Conservation (phyloP, 2,888 invertebrate species). For the Seira ritae region DNA sequence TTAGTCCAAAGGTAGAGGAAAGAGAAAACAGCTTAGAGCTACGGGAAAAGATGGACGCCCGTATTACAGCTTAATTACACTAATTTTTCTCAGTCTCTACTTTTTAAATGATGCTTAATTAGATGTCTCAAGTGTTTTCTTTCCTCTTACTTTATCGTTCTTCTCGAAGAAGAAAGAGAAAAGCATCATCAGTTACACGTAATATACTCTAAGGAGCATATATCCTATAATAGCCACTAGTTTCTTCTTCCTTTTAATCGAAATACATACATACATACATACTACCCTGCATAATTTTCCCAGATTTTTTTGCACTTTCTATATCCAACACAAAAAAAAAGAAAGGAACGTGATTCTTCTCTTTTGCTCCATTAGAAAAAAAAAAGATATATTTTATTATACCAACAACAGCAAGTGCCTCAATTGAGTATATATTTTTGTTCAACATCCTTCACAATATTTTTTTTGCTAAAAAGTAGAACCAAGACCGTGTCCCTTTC, state of each 20-base stretch:
- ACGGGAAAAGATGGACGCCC: slow-evolving; percentile 51
- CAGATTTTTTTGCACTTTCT: slow-evolving; percentile 2
- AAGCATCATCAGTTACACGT: too few species aligned
- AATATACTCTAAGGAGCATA: not conserved
- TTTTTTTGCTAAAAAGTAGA: not conserved
- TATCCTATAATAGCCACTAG: too few species aligned
- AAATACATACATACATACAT: not conserved
- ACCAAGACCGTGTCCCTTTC: not conserved
- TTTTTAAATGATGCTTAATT: slow-evolving; percentile 65
- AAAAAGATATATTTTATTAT: not conserved
- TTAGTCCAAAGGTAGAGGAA: not conserved
- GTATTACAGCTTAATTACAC: slow-evolving; percentile 63
- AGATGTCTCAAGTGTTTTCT: slow-evolving; percentile 62
- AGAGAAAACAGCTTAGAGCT: not conserved
- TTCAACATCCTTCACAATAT: not conserved
- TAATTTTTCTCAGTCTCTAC: slow-evolving; percentile 62
- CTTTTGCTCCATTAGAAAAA: not conserved
- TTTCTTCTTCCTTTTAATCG: too few species aligned
- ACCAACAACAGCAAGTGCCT: too few species aligned
- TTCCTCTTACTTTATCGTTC: slow-evolving; percentile 38
- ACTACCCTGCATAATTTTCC: slow-evolving; percentile 9
- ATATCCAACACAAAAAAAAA: not conserved
- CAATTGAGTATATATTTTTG: not conserved
- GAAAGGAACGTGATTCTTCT: slow-evolving; percentile 3
- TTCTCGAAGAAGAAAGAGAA: not conserved